phyloP scores from a whole-genome alignment of 2,797 vertebrate species.

The Parotocinclus haroldoi region DNA sequence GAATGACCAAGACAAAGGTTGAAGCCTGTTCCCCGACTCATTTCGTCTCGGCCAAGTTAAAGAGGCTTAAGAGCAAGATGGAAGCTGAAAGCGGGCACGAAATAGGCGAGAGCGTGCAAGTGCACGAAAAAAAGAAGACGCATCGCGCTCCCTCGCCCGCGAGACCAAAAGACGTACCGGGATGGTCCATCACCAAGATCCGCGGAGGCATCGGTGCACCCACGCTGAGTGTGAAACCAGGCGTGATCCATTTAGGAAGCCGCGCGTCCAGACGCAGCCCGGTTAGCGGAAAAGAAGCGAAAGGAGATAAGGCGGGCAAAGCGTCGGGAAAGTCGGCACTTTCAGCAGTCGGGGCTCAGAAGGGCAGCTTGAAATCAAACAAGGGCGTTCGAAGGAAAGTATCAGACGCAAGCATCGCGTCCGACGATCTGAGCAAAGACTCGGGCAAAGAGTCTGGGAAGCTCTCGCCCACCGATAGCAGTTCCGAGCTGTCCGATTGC shows the following conservation, averaged over 20 bases:
- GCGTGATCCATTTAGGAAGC: slow-evolving; percentile 70
- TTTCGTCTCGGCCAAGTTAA: slow-evolving; percentile 74
- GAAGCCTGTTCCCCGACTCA: slow-evolving; percentile 70
- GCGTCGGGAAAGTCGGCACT: slow-evolving; percentile 59
- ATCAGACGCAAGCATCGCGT: slow-evolving; percentile 67
- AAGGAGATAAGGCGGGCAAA: slow-evolving; percentile 61
- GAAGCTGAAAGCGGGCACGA: slow-evolving; percentile 65
- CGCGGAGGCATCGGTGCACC: slow-evolving; percentile 73
- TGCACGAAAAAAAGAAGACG: slow-evolving; percentile 79
- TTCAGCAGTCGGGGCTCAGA: slow-evolving; percentile 21
- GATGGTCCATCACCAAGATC: slow-evolving; percentile 87
- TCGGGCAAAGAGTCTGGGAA: slow-evolving; percentile 73
- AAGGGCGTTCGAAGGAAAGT: slow-evolving; percentile 70
- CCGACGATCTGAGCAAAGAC: slow-evolving; percentile 71
- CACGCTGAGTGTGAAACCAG: slow-evolving; percentile 69
- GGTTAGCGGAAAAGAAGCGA: slow-evolving; percentile 64
- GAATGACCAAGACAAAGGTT: slow-evolving; percentile 83
- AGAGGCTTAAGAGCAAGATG: slow-evolving; percentile 75
- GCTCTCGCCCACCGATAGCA: slow-evolving; percentile 80
- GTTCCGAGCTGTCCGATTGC: slow-evolving; percentile 83
- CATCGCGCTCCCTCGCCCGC: slow-evolving; percentile 90
- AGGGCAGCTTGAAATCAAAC: slow-evolving; percentile 57
- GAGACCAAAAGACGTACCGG: slow-evolving; percentile 86
- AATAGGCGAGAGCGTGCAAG: slow-evolving; percentile 59
- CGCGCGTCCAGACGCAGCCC: slow-evolving; percentile 72